Base-by-base conservation (phyloP, 2,797 vertebrate species). In the Notamacropus eugenii region DNA sequence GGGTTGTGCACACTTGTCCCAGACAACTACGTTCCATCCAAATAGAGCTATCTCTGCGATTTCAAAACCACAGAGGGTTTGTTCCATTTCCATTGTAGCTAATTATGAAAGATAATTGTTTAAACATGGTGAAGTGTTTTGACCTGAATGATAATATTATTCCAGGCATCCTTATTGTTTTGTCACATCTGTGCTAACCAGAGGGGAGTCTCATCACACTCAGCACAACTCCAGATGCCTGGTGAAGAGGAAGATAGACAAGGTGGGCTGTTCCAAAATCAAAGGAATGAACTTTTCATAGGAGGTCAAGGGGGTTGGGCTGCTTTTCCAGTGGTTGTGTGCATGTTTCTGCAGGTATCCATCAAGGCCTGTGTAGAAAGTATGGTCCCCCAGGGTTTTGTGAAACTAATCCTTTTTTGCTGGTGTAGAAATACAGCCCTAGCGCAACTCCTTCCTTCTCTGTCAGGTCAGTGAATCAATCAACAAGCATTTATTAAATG, bases 61-160 rank as follows among this genome's bases (percentile, higher is more conserved):
- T 97, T 97, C 94, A 95, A 98, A 98, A 95, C 96, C 98, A 92
- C 97, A 93, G 93, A 0, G 74, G 97, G 92, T 95, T 98, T 96
- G 93, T 96, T 97, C 92, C 94, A 55, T 97, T 55, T 94, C 74
- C 96, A 96, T 95, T 96, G 96, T 52, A 94, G 67, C 97, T 98
- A 96, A 98, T 98, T 97, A 97, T 22, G 96, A 95, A 92, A 93
- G 52, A 91, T 97, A 95, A 98, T 97, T 96, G 96, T 97, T 93
- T 96, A 96, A 98, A 96, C 74, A 24, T 0, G 74, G 96, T 94
- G 34, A 9, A 0, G 90, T 50, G 97, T 97, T 98, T 95, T 97
- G 95, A 96, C 98, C 97, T 97, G 98, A 97, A 96, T 96, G 90
- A 97, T 2, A 58, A 97, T 92, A 59, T 93, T 40, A 93, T 74